Base-by-base conservation (phyloP, 2,113 vertebrate genomes). In the Brienomyrus longianalis region DNA sequence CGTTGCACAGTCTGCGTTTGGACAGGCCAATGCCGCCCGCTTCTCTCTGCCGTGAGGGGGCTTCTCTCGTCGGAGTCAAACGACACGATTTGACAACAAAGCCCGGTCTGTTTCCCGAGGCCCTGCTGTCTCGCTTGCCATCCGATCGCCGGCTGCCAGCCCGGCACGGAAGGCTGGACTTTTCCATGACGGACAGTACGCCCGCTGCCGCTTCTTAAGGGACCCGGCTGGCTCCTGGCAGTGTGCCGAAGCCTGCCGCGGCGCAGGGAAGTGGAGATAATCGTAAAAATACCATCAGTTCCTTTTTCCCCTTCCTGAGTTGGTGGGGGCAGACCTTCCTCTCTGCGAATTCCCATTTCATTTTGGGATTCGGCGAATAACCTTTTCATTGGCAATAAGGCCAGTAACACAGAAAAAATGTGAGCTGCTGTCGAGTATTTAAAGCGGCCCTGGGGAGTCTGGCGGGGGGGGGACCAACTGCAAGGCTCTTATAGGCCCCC, bases 61-160 rank as follows among this genome's bases (percentile, higher is more conserved):
- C 88, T 89, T 89, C 92, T 94, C 94, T 95, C 92, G 93, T 90
- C 54, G 86, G n/a, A 2, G 88, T 90, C 89, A 91, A 91, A 90
- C 86, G 90, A 92, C 91, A 92, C 91, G 90, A 91, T 83, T 88
- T 87, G 91, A 92, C 92, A 89, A 96, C 94, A 96, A 95, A 94
- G 94, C 92, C 17, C 0, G 54, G 92, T 90, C 93, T 95, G 94
- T 96, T 70, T 93, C 91, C 88, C 92, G 90, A 7, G 35, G 74
- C 74, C 35, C 89, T 31, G 92, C 90, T 90, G 92, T 92, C 94
- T 92, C 91, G 94, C 94, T 93, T 90, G 91, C 90, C 90, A 89
- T 92, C 93, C 93, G 92, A 92, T 88, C 90, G 90, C 92, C 91
- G 88, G 48, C 90, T 90, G 90, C 91, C 89, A 84, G 90, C 89